These are phyloP conservation scores for Drosophila borborema DNA, from an alignment of 2,888 invertebrate genomes.

Conservation along the genomic window DNA sequence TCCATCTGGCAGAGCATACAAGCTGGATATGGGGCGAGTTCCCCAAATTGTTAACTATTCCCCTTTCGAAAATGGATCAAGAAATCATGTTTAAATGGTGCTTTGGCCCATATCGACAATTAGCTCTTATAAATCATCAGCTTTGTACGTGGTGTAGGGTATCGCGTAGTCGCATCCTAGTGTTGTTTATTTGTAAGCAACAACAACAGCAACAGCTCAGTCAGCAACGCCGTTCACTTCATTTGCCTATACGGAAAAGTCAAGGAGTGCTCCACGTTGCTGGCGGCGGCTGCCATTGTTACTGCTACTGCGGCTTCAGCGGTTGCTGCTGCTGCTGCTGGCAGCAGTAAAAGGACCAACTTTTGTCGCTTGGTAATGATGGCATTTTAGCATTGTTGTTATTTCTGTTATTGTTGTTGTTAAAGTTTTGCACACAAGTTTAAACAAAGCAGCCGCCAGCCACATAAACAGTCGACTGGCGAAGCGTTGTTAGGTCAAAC, in stretches of 20 bases:
- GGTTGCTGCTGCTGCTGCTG: conserved; percentile 42
- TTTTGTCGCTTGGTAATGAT: conserved; percentile 81
- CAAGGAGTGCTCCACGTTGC: conserved; percentile 73
- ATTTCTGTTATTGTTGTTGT: conserved; percentile 54
- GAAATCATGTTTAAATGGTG: background rate
- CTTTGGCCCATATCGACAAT: background rate
- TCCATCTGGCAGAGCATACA: too few species aligned
- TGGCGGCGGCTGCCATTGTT: conserved; percentile 56
- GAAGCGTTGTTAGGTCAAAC: conserved; percentile 73
- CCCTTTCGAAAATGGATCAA: background rate
- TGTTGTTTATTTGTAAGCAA: conserved; percentile 62
- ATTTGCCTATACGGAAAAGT: conserved; percentile 78
- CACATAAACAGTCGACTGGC: conserved; percentile 80
- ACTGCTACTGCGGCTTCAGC: conserved; percentile 49
- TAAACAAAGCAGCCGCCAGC: conserved; percentile 81
- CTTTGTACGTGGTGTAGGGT: background rate
- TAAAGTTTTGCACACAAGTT: conserved; percentile 79
- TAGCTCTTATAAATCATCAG: background rate
- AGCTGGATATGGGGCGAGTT: background rate
- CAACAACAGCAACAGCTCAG: conserved; percentile 33
- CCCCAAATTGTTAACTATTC: background rate
- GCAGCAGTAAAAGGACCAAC: conserved; percentile 73
- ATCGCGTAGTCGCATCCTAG: background rate
- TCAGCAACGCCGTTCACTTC: conserved; percentile 69
- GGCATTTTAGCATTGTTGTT: conserved; percentile 76